phyloP scores from a whole-genome alignment of 2,113 vertebrate genomes.

The Acrocephalus kingi region DNA sequence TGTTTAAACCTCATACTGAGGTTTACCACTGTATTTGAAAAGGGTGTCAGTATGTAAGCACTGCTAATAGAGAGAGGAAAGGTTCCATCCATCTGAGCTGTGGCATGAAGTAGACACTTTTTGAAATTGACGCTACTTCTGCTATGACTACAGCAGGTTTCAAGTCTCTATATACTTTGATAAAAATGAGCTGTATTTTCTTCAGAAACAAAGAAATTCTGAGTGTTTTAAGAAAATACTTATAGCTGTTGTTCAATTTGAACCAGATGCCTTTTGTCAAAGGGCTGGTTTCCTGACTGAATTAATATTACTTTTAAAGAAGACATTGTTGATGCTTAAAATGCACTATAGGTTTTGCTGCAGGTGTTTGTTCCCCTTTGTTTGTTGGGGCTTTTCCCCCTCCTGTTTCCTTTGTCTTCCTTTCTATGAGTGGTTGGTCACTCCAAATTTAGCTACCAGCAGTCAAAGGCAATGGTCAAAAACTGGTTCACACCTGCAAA shows the following conservation, averaged over 20 bases:
- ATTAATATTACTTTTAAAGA: not conserved
- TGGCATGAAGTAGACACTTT: not conserved
- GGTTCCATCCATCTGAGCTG: not conserved
- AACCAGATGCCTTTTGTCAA: not conserved
- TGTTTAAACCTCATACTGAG: not conserved
- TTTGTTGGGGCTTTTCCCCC: no score
- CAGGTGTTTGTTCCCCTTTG: not conserved
- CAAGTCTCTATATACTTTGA: not conserved
- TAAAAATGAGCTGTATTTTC: not conserved
- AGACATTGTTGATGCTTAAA: not conserved
- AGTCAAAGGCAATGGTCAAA: not conserved
- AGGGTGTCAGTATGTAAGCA: not conserved
- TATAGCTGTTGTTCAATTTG: not conserved
- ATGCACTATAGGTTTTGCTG: not conserved
- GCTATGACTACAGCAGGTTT: not conserved
- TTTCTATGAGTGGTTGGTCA: not conserved
- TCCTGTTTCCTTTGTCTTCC: not conserved
- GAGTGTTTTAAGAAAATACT: not conserved
- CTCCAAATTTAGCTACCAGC: not conserved
- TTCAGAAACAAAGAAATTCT: not conserved
- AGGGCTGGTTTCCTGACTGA: not conserved
- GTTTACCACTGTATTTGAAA: not conserved
- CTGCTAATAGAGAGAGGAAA: not conserved
- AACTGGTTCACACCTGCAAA: not conserved
- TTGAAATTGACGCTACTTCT: not conserved